phyloP scores from a whole-genome alignment of 2,797 vertebrate genomes.

The Helicolenus hilgendorfi region DNA sequence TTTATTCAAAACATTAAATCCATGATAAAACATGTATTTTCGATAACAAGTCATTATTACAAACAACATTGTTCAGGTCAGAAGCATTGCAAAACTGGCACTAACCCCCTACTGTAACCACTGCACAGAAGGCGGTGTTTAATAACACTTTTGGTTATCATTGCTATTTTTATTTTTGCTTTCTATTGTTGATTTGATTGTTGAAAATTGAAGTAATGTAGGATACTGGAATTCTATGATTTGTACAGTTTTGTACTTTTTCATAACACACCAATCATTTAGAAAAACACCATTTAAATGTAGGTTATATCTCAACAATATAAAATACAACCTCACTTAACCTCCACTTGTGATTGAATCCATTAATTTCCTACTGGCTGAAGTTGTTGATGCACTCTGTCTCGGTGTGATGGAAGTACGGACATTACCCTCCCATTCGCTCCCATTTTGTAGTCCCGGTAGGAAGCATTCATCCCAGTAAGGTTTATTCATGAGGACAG shows the following conservation, averaged over 20 bases:
- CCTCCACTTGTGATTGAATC: slow-evolving; percentile 9
- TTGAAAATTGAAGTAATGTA: background rate
- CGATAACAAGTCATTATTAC: background rate
- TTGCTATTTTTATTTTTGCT: background rate
- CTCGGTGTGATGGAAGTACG: slow-evolving; percentile 55
- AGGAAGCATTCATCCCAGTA: slow-evolving; percentile 78
- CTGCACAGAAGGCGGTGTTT: background rate
- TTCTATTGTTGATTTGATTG: background rate
- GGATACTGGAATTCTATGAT: background rate
- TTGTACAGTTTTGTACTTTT: background rate
- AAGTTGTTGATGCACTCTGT: slow-evolving; percentile 40
- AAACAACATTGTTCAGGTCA: background rate
- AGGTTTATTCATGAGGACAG: slow-evolving; percentile 86
- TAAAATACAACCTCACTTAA: background rate
- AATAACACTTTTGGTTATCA: background rate
- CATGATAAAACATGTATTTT: background rate
- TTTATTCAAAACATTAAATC: background rate
- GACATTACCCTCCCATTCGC: slow-evolving; percentile 68
- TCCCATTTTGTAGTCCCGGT: slow-evolving; percentile 75
- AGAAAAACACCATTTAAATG: background rate
- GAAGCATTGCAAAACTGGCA: background rate
- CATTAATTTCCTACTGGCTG: slow-evolving; percentile 36
- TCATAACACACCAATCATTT: background rate
- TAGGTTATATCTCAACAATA: background rate
- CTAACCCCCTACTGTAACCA: background rate